Conservation (phyloP, 1,140 invertebrate species). For the Drosophila gunungcola region DNA sequence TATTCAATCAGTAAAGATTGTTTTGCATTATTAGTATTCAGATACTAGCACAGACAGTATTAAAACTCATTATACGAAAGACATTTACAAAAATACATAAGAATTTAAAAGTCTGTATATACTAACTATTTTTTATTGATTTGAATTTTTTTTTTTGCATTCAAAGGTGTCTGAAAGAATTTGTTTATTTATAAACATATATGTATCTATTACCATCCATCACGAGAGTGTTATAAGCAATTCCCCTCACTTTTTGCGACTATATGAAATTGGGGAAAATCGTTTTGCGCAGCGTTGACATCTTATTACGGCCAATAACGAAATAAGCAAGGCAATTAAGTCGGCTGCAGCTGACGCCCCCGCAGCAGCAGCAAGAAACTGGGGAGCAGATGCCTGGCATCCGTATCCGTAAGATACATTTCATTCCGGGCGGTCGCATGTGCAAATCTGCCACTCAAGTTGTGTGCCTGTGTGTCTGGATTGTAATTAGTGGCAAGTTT, state of each 20-base stretch:
- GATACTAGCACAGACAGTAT: no score
- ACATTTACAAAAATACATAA: no score
- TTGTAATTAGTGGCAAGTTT: slow-evolving; percentile 78
- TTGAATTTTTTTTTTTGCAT: no score
- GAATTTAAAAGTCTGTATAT: no score
- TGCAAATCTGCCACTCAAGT: slow-evolving; percentile 50
- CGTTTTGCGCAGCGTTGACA: slow-evolving; percentile 70
- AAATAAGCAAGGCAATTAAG: slow-evolving; percentile 74
- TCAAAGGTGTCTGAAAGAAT: not conserved
- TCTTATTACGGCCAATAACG: slow-evolving; percentile 72
- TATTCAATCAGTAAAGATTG: no score
- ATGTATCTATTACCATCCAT: not conserved
- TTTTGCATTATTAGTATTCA: no score
- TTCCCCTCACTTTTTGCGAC: slow-evolving; percentile 11
- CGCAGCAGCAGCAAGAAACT: slow-evolving; percentile 37
- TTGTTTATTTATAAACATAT: not conserved
- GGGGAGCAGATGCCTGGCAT: slow-evolving; percentile 9
- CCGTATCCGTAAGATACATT: slow-evolving; percentile 62
- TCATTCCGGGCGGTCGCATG: slow-evolving; percentile 46
- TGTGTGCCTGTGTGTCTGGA: slow-evolving; percentile 37
- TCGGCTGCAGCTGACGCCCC: slow-evolving; percentile 50
- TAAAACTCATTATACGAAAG: no score
- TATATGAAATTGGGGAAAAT: slow-evolving; percentile 36
- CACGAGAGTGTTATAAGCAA: not conserved
- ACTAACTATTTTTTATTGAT: no score